Evolutionary conservation across 2,888 invertebrate genomes (phyloP).

Genomic region (Meloe dianella): DNA sequence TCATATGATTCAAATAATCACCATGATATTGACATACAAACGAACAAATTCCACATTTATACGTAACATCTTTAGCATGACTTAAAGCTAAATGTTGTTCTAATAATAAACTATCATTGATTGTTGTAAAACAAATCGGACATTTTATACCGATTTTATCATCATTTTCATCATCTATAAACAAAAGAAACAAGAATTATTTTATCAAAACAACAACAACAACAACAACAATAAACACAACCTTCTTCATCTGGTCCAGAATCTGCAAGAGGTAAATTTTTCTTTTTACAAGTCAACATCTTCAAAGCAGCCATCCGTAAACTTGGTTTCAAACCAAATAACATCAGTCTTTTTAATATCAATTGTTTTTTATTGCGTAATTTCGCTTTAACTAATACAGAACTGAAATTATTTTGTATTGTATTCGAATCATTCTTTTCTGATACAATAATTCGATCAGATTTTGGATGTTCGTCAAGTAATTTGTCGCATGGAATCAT

Average conservation of each 20-base stretch:
- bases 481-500: slow-evolving; percentile 42
- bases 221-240: slow-evolving; percentile 11
- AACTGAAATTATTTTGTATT: slow-evolving; percentile 46
- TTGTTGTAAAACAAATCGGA: slow-evolving; percentile 63
- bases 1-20: slow-evolving; percentile 68
- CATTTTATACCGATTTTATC: slow-evolving; percentile 59
- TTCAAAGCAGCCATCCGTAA: slow-evolving; percentile 57
- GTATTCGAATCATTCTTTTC: slow-evolving; percentile 48
- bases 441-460: slow-evolving; percentile 50
- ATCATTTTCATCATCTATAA: slow-evolving; percentile 46
- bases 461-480: slow-evolving; percentile 41
- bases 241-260: slow-evolving; percentile 47
- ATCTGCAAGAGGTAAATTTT: slow-evolving; percentile 49
- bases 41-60: slow-evolving; percentile 68
- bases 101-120: slow-evolving; percentile 61
- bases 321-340: slow-evolving; percentile 57
- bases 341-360: slow-evolving; percentile 55
- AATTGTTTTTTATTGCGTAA: slow-evolving; percentile 55
- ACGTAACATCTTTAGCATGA: slow-evolving; percentile 66
- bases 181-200: too few species aligned
- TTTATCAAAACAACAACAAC: slow-evolving; percentile 19
- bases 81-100: slow-evolving; percentile 64
- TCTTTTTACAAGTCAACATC: slow-evolving; percentile 56
- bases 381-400: slow-evolving; percentile 54
- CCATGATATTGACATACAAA: slow-evolving; percentile 69